These are phyloP conservation scores for Rhabdornis inornatus DNA, from an alignment of 2,113 vertebrate species.

Conservation along the genomic window DNA sequence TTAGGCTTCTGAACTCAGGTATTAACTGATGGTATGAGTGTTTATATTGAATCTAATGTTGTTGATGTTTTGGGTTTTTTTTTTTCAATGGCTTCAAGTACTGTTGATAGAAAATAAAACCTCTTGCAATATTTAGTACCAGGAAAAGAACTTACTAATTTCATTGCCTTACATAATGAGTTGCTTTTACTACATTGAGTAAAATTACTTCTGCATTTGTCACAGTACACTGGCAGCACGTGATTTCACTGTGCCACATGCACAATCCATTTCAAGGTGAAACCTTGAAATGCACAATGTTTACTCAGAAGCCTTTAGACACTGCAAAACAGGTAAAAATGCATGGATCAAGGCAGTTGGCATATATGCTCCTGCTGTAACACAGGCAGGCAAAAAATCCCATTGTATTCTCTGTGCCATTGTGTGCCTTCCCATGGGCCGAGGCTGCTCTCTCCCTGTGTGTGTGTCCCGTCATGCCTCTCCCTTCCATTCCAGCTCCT, in stretches of 20 bases:
- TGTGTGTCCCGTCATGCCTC: neutral
- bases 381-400: neutral
- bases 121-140: neutral
- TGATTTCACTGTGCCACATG: neutral
- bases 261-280: neutral
- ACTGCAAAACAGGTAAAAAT: neutral
- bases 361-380: neutral
- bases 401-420: neutral
- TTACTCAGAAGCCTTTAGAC: neutral
- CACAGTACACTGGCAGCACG: neutral
- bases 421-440: neutral
- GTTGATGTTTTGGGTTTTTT: neutral
- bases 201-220: neutral
- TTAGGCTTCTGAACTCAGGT: neutral
- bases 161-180: neutral
- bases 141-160: neutral
- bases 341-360: neutral
- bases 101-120: neutral
- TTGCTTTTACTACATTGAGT: neutral
- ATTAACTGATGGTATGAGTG: neutral
- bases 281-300: neutral
- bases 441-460: neutral
- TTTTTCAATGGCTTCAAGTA: neutral
- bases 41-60: neutral
- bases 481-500: constrained; percentile 34